Base-by-base conservation (phyloP, 1,140 invertebrate genomes). In the Ectropis grisescens region DNA sequence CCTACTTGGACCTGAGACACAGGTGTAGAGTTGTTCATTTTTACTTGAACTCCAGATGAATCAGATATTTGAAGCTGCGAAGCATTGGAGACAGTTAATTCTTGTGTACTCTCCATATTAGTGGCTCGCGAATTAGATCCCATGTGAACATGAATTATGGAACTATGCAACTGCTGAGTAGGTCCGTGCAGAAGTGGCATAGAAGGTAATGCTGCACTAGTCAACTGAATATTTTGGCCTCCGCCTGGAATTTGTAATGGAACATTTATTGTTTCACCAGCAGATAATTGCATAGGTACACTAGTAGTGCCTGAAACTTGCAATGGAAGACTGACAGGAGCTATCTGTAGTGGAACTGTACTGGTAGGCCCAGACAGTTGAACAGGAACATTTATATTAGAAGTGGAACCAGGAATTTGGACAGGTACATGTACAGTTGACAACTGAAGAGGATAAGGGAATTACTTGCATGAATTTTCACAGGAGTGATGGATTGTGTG, bases 351-450 rank as follows among this genome's bases (percentile, higher is more conserved):
- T 1, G 76, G 66, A 5, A 79, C 52, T 42, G 56, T 72, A 36
- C 41, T 76, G 9, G 58, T 56, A 6, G 67, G 39, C 1, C 59
- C 66, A 11, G 79, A 72, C 9, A 80, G 34, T 33, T 78, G 78
- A 3, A 79, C 69, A 26, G 74, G 72, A 11, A 79, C 70, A 56
- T 76, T 79, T 25, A 80, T 75, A 35, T 82, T 81, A 3, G 71
- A 76, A 13, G 60, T 69, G 16, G 76, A 75, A 10, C 69, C 72
- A 13, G 76, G 71, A 15, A 79, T 79, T 27, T 81, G 76, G n/a
- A 81, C 74, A 29, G 74, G 76, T 22, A 81, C 71, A 58, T 81
- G 72, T 11, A 81, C 74, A 28, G 76, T 81, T 14, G 76, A 79
- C 15, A 79, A 71, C 41, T 37, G 74, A 12, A 81, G 37, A 4